Percentiles rank a stretch among this genome's conserved stretches.
phyloP scores from a whole-genome alignment of 2,888 invertebrate species.

The Archaeoteleia sp. region DNA sequence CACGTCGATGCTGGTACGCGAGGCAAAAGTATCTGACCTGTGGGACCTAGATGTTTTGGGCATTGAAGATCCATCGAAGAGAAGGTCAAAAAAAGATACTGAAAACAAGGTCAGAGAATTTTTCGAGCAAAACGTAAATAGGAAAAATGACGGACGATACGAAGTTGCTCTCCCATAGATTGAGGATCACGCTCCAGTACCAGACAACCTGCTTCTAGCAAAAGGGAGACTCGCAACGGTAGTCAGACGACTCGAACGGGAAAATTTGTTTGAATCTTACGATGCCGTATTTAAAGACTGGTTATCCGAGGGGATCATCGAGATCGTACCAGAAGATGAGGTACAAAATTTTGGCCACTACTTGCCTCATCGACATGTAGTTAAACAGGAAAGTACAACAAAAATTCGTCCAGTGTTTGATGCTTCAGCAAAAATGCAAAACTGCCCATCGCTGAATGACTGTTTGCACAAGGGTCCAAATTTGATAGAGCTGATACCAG shows the following conservation, averaged over 20 bases:
- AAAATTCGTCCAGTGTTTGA: too few relatives aligned
- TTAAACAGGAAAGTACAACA: too few relatives aligned
- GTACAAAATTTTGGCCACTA: too few relatives aligned
- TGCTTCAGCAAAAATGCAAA: too few relatives aligned
- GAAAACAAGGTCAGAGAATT: conserved; percentile 41
- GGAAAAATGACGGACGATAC: conserved; percentile 55
- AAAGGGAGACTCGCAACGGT: conserved; percentile 54
- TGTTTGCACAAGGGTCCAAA: too few relatives aligned
- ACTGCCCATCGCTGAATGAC: too few relatives aligned
- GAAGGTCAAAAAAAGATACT: conserved; percentile 19
- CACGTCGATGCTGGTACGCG: conserved; percentile 32
- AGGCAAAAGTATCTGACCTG: conserved; percentile 51
- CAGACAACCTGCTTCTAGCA: conserved; percentile 56
- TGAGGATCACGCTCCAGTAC: conserved; percentile 59
- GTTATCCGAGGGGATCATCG: too few relatives aligned
- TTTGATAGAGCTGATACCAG: too few relatives aligned
- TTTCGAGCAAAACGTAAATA: conserved; percentile 54
- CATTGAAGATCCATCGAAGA: conserved; percentile 57
- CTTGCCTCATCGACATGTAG: too few relatives aligned
- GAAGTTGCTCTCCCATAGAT: conserved; percentile 64
- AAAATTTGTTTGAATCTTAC: conserved; percentile 53
- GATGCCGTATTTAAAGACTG: conserved; percentile 58
- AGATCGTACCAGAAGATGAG: too few relatives aligned
- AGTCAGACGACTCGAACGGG: conserved; percentile 48
- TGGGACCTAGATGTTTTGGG: conserved; percentile 62